phyloP scores from a whole-genome alignment of 2,113 vertebrate genomes.

The Pterophyllum scalare region DNA sequence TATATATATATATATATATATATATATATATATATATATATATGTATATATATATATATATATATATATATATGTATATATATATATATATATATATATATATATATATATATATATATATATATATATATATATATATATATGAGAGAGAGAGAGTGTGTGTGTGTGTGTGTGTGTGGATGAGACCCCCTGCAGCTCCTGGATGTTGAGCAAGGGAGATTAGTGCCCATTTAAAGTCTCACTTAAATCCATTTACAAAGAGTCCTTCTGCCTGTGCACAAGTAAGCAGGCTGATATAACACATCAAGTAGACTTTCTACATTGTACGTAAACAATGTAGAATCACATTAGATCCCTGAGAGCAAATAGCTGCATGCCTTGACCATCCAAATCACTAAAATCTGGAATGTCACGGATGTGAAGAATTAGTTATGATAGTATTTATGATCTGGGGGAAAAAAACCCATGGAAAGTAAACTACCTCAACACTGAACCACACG shows the following conservation, averaged over 20 bases:
- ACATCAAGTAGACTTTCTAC: neutral
- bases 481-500: neutral
- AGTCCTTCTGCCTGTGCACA: slow-evolving; percentile 22
- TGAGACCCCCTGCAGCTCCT: slow-evolving; percentile 68
- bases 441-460: neutral
- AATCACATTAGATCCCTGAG: neutral
- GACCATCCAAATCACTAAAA: neutral
- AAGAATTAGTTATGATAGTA: neutral
- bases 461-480: neutral
- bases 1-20: neutral
- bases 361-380: neutral
- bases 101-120: neutral
- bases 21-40: neutral
- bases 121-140: too few relatives aligned
- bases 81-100: neutral
- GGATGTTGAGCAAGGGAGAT: slow-evolving; percentile 73
- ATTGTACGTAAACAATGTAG: neutral
- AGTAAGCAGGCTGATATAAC: slow-evolving; percentile 31
- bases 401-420: neutral
- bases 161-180: slow-evolving; percentile 11
- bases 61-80: too few relatives aligned
- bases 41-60: too few relatives aligned
- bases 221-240: slow-evolving; percentile 77
- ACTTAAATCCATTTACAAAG: slow-evolving; percentile 70
- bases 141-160: neutral